These are phyloP conservation scores for Pelodytes ibericus DNA, from an alignment of 2,797 vertebrate species.

Conservation along the genomic window DNA sequence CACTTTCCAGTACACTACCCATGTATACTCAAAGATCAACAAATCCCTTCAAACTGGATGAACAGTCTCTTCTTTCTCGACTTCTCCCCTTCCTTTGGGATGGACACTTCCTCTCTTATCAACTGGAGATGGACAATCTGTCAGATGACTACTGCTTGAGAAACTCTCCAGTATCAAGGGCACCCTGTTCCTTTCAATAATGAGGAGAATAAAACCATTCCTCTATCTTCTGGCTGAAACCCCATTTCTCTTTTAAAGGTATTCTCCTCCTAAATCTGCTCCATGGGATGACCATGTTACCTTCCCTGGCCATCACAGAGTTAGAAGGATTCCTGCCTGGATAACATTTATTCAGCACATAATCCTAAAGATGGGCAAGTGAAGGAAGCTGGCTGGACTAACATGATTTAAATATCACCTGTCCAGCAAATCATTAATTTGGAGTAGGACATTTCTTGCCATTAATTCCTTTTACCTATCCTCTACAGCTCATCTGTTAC, in stretches of 20 bases:
- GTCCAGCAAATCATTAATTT: not conserved
- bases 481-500: not conserved
- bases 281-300: not conserved
- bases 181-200: not conserved
- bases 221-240: too few species aligned
- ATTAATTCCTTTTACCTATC: not conserved
- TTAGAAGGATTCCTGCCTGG: conserved; percentile 16
- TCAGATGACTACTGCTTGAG: too few species aligned
- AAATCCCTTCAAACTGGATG: too few species aligned
- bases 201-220: too few species aligned
- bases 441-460: conserved; percentile 1
- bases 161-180: too few species aligned
- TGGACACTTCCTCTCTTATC: too few species aligned
- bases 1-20: too few species aligned
- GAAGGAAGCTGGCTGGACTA: not conserved
- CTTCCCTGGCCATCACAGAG: too few species aligned
- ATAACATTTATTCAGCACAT: conserved; percentile 45
- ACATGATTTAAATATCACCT: not conserved
- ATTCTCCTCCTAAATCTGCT: not conserved
- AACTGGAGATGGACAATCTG: not conserved
- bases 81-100: too few species aligned
- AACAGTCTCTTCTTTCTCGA: not conserved
- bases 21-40: too few species aligned
- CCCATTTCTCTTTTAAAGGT: too few species aligned
- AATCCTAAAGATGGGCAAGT: not conserved